Base-by-base conservation (phyloP, 2,888 invertebrate genomes). In the Philaethria dido region DNA sequence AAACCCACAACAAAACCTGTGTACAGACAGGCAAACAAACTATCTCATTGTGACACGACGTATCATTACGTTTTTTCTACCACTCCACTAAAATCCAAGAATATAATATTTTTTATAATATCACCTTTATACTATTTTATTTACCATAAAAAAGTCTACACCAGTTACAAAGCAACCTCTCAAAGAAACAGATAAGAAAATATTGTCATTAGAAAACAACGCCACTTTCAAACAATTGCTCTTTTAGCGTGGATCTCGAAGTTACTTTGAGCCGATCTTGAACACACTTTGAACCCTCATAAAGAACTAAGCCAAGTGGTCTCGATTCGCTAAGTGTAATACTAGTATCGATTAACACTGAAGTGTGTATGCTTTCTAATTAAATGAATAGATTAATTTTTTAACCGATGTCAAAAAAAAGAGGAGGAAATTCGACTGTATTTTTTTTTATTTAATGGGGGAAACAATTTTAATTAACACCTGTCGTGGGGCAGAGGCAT, bases 271-370 rank as follows among this genome's bases (percentile, higher is more conserved):
- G 33, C 16, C 16, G 29, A 29, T 52, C 52, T 52, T 33, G 52
- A 33, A 52, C 29, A 52, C 42, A 42, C 42, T 57, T 57, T 57
- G 11, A 25, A 42, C 42, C 57, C 42, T 42, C 13, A 42, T 57
- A 57, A 57, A 57, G 57, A 57, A 42, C 57, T 42, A 16, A 57
- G 57, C 22, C 42, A 57, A 57, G 57, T 57, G 57, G 42, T 42
- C 11, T 57, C 57, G 42, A 42, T 42, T 42, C 57, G 16, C 39
- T 22, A 57, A 42, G 42, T 57, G 16, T 42, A 42, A 42, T 57
- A 25, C 42, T 42, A 57, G 25, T 22, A 57, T 25, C 22, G 42
- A 25, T 42, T 57, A 22, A 13, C 5, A 8, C 22, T 22, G n/a
- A 50, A 25, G 25, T 50, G 9, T 20, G 11, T 42, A 25, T 42